Base-by-base conservation (phyloP, 2,797 vertebrate genomes). In the Sebastes umbrosus region DNA sequence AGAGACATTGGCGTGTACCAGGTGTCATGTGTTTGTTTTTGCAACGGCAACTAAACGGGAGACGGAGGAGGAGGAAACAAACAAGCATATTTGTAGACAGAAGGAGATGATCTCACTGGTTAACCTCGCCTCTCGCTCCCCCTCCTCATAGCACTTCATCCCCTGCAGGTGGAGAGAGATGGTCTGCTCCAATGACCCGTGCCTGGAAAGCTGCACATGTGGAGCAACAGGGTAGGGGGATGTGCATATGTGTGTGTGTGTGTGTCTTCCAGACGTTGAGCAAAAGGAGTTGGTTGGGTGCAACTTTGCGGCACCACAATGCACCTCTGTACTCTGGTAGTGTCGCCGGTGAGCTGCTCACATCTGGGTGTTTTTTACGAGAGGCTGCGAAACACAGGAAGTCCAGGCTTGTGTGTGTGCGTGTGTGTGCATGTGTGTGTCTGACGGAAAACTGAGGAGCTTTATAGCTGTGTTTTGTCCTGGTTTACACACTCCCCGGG, bases 311-410 rank as follows among this genome's bases (percentile, higher is more conserved):
- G 85, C 69, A 80, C 86, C 90, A 95, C 94, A 95, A 94, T 95
- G 90, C 85, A 87, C 87, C 90, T 95, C 93, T 94, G 90, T 96
- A 81, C 88, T 93, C 80, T 80, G 87, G 78, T 78, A 11, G 84
- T 84, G 90, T 92, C 73, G 88, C 88, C 75, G 77, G 83, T 83
- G 87, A 88, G 90, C 88, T 59, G 86, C 87, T 92, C 90, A 95
- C 94, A 95, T 95, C 93, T 95, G 94, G 93, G 93, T 90, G 87
- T 84, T 94, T 95, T 95, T 95, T 94, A 93, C 84, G 82, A 93
- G 93, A 81, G 85, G 74, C 88, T 86, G 79, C 82, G 79, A 92
- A 94, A 90, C 88, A 92, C 93, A 94, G 93, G 94, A 95, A 95
- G 94, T 91, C 84, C 62, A 78, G 29, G 69, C 70, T 84, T 70